phyloP scores from a whole-genome alignment of 2,888 invertebrate genomes.

The Anthophora plumipes region DNA sequence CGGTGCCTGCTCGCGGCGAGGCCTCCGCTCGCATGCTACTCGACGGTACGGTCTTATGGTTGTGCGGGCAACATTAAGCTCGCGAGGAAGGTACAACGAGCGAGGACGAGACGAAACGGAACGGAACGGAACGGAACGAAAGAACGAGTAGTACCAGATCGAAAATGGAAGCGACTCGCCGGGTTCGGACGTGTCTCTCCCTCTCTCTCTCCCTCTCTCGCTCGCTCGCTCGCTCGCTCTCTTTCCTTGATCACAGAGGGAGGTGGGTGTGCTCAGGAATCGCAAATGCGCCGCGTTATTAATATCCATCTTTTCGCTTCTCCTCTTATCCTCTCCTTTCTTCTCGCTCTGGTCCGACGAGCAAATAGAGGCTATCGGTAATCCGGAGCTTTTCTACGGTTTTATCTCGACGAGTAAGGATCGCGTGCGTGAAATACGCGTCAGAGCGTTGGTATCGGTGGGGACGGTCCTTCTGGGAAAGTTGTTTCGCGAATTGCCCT shows the following conservation, averaged over 20 bases:
- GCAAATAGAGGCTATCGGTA: neutral
- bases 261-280: constrained; percentile 67
- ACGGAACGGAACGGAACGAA: neutral
- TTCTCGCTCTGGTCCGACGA: no score
- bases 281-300: constrained; percentile 77
- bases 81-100: constrained; percentile 70
- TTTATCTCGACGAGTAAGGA: constrained; percentile 47
- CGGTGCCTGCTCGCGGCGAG: constrained; percentile 84
- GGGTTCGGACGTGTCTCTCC: constrained; percentile 24
- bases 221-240: no score
- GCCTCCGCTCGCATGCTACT: constrained; percentile 76
- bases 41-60: constrained; percentile 75
- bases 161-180: constrained; percentile 53
- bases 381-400: constrained; percentile 31
- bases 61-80: constrained; percentile 80
- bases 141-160: constrained; percentile 30
- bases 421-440: constrained; percentile 53
- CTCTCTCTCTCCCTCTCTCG: neutral
- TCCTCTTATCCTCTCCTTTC: constrained; percentile 55
- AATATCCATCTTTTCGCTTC: constrained; percentile 75
- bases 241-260: constrained; percentile 34
- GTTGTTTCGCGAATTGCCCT: constrained; percentile 3
- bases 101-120: neutral
- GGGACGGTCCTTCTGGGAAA: neutral
- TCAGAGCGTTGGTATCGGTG: constrained; percentile 37